Evolutionary conservation across 2,797 vertebrate species (phyloP), one percentile per base, ranked within the genome.

Genomic region (Lutra lutra): DNA sequence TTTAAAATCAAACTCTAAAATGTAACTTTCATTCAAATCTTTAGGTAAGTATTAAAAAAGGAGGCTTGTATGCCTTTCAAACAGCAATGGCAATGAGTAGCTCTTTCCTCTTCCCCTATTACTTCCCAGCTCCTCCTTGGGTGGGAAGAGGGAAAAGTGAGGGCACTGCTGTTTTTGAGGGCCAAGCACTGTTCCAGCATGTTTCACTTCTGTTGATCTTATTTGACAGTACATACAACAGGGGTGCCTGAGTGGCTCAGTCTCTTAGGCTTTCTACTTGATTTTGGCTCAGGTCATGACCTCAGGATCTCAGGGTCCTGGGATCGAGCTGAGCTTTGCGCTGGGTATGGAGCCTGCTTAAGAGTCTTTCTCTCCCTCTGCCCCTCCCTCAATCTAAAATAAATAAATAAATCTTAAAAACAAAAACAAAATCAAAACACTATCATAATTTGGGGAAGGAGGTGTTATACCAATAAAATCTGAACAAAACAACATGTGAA

Each of bases 1-100:
- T 92, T 79, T 51, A 66, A 92, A 94, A 38, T 66, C n/a, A 95
- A 84, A 15, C 15, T 78, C 60, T 58, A 43, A 54, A 68, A 38
- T 51, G 29, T 46, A 79, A 78, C 7, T 18, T 51, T 38, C 38
- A 62, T 35, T 79, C 62, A 27, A 43, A 54, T 56, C 5, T 75
- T 46, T 60, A 14, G 11, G 27, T 38, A 40, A 5, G 14, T 85
- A 32, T 23, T 87, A 17, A 64, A 85, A 23, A 17, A 23, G 83
- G 68, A 13, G 64, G 32, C 64, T 87, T 14, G 15, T 54, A 20
- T 82, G 38, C 38, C 54, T 87, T 89, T 83, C 46, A 84, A 60
- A 35, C 2, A 35, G 48, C 23, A 75, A 25, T 2, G 43, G 23
- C 43, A 80, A 10, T 18, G 43, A 35, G 75, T 25, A 10, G 12